Base-by-base conservation (phyloP, 2,888 invertebrate genomes). In the Rotaria socialis region DNA sequence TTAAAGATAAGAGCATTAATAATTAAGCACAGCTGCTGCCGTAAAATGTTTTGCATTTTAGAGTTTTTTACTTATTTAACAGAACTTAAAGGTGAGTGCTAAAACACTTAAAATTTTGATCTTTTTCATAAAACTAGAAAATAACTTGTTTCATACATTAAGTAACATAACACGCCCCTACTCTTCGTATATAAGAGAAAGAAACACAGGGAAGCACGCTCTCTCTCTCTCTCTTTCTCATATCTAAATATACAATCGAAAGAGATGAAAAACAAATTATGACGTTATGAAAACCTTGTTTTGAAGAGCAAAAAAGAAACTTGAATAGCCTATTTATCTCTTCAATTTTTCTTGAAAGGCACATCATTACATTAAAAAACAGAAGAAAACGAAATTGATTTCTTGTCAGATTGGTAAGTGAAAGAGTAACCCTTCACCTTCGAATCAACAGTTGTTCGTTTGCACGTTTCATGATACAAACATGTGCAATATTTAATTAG, bases 51-150 rank as follows among this genome's bases (percentile, higher is more conserved):
- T 24, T 60, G 5, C 16, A 35, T 35, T 35, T 11, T 19, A 35
- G 35, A 35, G 19, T 67, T 35, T 14, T 67, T 19, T 67, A 67
- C 35, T 67, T 35, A 67, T 67, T 27, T n/a, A 4, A 2, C 4
- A 60, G n/a, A 60, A 60, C 58, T 60, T 60, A 27, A 67, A 67
- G 19, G 67, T 67, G 35, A 67, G 67, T 67, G n/a, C 35, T 67
- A 5, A 50, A 35, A 35, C 19, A 27, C 35, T 67, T 67, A 5
- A 67, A 67, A 35, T 4, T 67, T 67, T 27, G 27, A 35, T 67
- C 35, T 41, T 67, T 67, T 35, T 35, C 8, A 19, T 7, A 41
- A 14, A 56, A 35, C 27, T 27, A 67, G 35, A 35, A 24, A 67
- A 67, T 27, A 27, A 35, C 16, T 5, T 67, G 22, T 67, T 6